Evolutionary conservation across 2,888 invertebrate genomes (phyloP).

Genomic region (Netelia virgata): DNA sequence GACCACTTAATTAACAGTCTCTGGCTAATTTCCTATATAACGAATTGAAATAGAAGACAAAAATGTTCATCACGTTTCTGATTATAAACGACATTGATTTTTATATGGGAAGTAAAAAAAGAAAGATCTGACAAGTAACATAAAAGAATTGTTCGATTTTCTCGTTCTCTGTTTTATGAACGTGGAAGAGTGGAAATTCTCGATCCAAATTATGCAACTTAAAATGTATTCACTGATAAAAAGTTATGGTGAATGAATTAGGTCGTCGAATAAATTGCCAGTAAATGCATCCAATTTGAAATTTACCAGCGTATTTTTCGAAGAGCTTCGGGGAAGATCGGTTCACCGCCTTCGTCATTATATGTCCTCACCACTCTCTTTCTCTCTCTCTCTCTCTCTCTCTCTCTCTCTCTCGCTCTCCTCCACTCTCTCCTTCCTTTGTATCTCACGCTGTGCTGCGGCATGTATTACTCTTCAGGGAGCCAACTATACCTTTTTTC

Average conservation of each 20-base stretch:
- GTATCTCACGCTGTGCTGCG: not conserved
- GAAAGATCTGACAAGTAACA: not conserved
- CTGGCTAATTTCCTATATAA: too few species aligned
- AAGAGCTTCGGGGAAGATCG: conserved; percentile 32
- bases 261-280: not conserved
- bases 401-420: too few species aligned
- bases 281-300: not conserved
- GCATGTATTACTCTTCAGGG: not conserved
- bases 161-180: too few species aligned
- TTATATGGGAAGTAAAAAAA: not conserved
- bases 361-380: conserved; percentile 1
- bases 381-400: conserved; percentile 8
- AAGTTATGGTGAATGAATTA: not conserved
- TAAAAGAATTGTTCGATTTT: too few species aligned
- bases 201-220: too few species aligned
- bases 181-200: too few species aligned
- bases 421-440: not conserved
- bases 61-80: too few species aligned
- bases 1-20: too few species aligned
- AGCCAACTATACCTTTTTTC: not conserved
- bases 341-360: conserved; percentile 32
- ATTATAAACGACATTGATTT: not conserved
- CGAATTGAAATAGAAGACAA: too few species aligned
- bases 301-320: not conserved
- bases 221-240: not conserved